Evolutionary conservation across 2,113 vertebrate species (phyloP).

Genomic region (Numenius arquata): DNA sequence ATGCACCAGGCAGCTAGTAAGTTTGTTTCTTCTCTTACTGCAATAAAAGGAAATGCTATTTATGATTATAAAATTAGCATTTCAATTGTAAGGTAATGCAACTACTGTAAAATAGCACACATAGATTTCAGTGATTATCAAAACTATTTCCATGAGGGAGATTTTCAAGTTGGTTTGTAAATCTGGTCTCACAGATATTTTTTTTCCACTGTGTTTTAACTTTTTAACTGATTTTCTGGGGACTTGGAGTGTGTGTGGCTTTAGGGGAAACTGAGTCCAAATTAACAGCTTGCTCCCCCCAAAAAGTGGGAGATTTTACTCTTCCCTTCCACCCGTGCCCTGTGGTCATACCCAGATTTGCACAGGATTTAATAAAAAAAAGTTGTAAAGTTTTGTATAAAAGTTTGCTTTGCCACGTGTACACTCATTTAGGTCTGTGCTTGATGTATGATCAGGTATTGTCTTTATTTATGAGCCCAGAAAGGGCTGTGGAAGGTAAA

Average conservation of each 20-base stretch:
- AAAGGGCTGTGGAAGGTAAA: background rate
- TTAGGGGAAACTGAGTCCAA: background rate
- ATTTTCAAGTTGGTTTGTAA: background rate
- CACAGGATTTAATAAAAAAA: background rate
- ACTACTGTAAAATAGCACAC: background rate
- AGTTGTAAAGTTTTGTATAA: background rate
- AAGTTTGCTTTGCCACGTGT: background rate
- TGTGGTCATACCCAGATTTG: background rate
- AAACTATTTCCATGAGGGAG: background rate
- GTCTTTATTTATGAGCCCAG: background rate
- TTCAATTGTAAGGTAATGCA: background rate
- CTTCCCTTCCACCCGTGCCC: background rate
- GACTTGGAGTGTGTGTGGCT: background rate
- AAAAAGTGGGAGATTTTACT: background rate
- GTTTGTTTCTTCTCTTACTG: background rate
- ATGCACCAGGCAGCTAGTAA: constrained; percentile 87
- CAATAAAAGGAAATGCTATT: background rate
- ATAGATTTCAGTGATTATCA: background rate
- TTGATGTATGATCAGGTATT: background rate
- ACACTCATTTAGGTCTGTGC: background rate
- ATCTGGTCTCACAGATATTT: background rate
- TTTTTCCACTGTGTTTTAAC: fast-evolving
- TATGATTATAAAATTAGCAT: background rate
- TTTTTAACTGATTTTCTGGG: background rate
- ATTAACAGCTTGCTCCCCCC: background rate